Evolutionary conservation across 2,888 invertebrate genomes (phyloP).

Genomic region (Sinohyriopsis cumingii): DNA sequence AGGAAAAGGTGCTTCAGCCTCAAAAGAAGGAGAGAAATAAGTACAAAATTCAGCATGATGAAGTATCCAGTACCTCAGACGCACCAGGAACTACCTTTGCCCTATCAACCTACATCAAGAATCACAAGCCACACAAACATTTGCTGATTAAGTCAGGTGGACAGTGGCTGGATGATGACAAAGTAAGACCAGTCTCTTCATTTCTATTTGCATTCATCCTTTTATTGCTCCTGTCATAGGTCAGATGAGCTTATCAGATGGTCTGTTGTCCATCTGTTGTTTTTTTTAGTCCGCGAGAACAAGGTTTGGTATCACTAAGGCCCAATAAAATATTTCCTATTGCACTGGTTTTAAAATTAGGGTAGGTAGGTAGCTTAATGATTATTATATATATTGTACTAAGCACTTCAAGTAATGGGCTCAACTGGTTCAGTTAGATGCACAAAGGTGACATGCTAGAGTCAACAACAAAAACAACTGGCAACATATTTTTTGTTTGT

Average conservation of each 20-base stretch:
- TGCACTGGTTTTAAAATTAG: no score
- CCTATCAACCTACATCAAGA: conserved; percentile 27
- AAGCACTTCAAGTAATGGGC: no score
- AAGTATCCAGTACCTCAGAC: conserved; percentile 51
- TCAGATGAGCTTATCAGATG: conserved; percentile 3
- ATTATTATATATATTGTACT: no score
- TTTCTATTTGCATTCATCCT: not conserved
- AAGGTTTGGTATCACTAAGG: no score
- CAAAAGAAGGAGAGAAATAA: conserved; percentile 52
- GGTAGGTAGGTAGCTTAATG: no score
- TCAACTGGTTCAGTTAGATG: no score
- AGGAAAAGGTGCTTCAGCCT: conserved; percentile 6
- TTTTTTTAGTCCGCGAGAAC: no score
- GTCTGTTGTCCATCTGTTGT: not conserved
- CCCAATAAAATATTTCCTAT: no score
- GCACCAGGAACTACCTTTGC: conserved; percentile 16
- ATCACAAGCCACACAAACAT: conserved; percentile 50
- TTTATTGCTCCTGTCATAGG: not conserved
- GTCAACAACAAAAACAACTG: no score
- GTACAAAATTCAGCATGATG: conserved; percentile 58
- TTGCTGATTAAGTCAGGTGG: conserved; percentile 61
- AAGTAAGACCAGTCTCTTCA: conserved; percentile 33
- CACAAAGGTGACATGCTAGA: no score
- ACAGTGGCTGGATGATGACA: conserved; percentile 48
- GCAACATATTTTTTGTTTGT: no score